Conservation (phyloP, 2,888 invertebrate genomes). For the Fabriciana adippe region DNA sequence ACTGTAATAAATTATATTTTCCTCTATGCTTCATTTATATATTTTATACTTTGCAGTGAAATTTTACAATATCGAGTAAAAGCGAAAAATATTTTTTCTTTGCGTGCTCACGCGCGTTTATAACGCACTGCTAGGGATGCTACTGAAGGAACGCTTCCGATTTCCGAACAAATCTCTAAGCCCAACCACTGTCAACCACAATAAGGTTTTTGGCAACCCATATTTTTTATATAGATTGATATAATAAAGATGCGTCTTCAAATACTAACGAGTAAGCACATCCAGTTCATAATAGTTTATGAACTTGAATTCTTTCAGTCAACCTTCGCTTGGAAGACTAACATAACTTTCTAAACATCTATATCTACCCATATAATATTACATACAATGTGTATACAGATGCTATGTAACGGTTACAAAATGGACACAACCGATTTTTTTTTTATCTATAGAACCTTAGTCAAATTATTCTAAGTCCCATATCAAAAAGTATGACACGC, state of each 20-base stretch:
- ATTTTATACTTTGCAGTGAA: too few relatives aligned
- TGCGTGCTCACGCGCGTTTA: too few relatives aligned
- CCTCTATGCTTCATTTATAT: too few relatives aligned
- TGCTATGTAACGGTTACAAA: slow-evolving; percentile 32
- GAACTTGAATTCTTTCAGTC: slow-evolving; percentile 58
- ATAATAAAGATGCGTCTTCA: slow-evolving; percentile 21
- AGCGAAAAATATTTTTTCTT: too few relatives aligned
- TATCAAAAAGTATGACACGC: slow-evolving; percentile 26
- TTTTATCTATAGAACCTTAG: slow-evolving; percentile 20
- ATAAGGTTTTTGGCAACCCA: too few relatives aligned
- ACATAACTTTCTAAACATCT: slow-evolving; percentile 44
- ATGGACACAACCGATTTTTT: slow-evolving; percentile 40
- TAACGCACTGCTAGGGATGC: too few relatives aligned
- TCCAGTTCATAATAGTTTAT: slow-evolving; percentile 12
- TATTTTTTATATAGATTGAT: not conserved
- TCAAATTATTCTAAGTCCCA: slow-evolving; percentile 19
- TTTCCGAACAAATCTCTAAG: too few relatives aligned
- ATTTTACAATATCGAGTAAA: too few relatives aligned
- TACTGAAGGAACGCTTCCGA: too few relatives aligned
- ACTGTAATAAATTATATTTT: too few relatives aligned
- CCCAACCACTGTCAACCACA: too few relatives aligned
- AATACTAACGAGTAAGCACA: slow-evolving; percentile 23
- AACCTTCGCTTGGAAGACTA: slow-evolving; percentile 76
- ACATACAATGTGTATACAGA: slow-evolving; percentile 28
- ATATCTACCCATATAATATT: slow-evolving; percentile 8